Percentiles rank a stretch among this genome's conserved stretches.
Evolutionary conservation across 2,888 invertebrate species (phyloP).

Genomic region (Mesorhabditis sp.): DNA sequence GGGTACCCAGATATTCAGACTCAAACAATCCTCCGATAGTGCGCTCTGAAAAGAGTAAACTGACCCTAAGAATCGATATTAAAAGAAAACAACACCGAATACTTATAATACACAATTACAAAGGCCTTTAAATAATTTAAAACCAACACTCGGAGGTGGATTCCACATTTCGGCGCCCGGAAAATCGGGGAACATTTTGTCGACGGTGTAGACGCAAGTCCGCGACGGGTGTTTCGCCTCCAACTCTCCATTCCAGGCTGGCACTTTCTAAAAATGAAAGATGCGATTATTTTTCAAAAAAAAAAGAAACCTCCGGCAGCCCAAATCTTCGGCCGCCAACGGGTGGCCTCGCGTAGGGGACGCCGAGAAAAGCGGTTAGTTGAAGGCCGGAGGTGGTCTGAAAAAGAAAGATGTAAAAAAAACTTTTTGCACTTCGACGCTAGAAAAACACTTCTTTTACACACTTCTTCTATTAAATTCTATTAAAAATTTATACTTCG

Average conservation of each 20-base stretch:
- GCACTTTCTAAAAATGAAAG: background rate
- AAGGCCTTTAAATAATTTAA: no score
- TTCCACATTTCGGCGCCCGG: constrained; percentile 88
- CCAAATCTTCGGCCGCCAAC: constrained; percentile 44
- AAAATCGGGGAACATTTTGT: constrained; percentile 54
- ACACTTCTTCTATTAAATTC: no score
- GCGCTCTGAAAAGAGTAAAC: constrained; percentile 24
- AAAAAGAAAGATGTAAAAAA: constrained; percentile 6
- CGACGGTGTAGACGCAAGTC: constrained; percentile 50
- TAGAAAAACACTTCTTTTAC: no score
- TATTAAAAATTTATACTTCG: no score
- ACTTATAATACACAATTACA: background rate
- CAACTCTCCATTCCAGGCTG: constrained; percentile 42
- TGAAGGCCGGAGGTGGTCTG: constrained; percentile 32
- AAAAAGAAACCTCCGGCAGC: constrained; percentile 32
- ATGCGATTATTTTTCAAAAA: constrained; percentile 31
- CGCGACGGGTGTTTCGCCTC: constrained; percentile 37
- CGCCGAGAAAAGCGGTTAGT: constrained; percentile 48
- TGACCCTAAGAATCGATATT: background rate
- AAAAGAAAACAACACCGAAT: background rate
- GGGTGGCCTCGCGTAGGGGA: constrained; percentile 54
- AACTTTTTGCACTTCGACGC: no score
- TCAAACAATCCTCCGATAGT: constrained; percentile 82
- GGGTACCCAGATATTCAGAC: constrained; percentile 86
- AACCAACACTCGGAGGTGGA: constrained; percentile 73